Evolutionary conservation across 2,797 vertebrate species (phyloP), one percentile per base, ranked within the genome.

Genomic region (Telmatherina bonti): DNA sequence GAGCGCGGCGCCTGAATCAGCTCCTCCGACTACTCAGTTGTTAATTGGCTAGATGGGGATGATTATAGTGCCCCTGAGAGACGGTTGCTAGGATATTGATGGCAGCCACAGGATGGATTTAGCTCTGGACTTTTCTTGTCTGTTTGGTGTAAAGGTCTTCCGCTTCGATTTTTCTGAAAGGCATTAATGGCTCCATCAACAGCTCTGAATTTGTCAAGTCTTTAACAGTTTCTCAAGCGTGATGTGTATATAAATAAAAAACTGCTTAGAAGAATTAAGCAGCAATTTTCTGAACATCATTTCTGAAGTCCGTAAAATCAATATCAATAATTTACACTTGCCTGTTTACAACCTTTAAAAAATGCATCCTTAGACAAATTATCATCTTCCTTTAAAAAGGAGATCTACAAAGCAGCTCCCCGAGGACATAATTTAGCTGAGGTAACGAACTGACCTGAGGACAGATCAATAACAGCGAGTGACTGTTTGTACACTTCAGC

Each of bases 41-140:
- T 81, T 91, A 90, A 92, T 89, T 89, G 86, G 87, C 66, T 76
- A 67, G 86, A 87, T 88, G 71, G 78, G 76, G 79, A 31, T 86
- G 87, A 91, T 90, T 89, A 92, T 56, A 26, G 69, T 57, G 67
- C 74, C 73, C 70, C 63, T 67, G 70, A 85, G 85, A 87, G 70
- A 84, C 7, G 22, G 88, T 88, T 91, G 89, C 85, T 88, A 90
- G 87, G 89, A 86, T 80, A 88, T 85, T 72, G 73, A 89, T 84
- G 66, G 77, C 67, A 70, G 72, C 56, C 77, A 78, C 56, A 57
- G 74, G 74, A 72, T 26, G 29, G 72, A 79, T 72, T 13, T 27
- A 30, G 72, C 58, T 78, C 36, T 51, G 70, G 76, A 76, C 62
- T 64, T 66, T 45, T 80, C 27, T 62, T 22, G 29, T 59, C 60